phyloP scores from a whole-genome alignment of 2,113 vertebrate species.

The Lipophrys pholis region DNA sequence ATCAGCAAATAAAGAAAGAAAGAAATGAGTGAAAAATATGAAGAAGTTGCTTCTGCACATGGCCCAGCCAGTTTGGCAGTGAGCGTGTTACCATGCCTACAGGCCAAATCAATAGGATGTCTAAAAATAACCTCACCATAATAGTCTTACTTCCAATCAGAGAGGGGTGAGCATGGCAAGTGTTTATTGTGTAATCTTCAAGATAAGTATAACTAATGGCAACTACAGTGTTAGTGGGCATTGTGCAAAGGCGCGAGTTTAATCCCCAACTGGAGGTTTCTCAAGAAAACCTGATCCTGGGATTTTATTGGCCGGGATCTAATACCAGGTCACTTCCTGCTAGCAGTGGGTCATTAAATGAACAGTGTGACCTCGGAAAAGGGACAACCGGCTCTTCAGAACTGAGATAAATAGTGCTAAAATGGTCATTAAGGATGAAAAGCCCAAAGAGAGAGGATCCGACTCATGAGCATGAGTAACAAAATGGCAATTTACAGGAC shows the following conservation, averaged over 20 bases:
- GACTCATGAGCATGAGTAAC: constrained; percentile 38
- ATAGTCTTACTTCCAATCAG: constrained; percentile 66
- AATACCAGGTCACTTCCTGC: constrained; percentile 35
- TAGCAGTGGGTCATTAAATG: constrained; percentile 34
- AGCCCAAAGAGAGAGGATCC: constrained; percentile 14
- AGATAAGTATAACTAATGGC: constrained; percentile 28
- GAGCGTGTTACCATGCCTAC: constrained; percentile 70
- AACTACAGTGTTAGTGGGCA: constrained; percentile 6
- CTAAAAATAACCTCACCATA: constrained; percentile 75
- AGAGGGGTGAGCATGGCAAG: constrained; percentile 39
- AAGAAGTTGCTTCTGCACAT: constrained; percentile 32
- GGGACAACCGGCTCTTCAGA: constrained; percentile 1
- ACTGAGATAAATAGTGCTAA: constrained; percentile 16
- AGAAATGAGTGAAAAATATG: background rate
- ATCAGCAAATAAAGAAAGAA: background rate
- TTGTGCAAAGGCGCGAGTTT: constrained; percentile 54
- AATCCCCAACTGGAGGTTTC: constrained; percentile 59
- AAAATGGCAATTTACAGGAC: constrained; percentile 44
- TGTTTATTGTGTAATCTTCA: constrained; percentile 57
- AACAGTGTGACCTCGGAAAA: constrained; percentile 19
- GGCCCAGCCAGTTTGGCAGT: constrained; percentile 57
- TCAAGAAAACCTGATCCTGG: constrained; percentile 42
- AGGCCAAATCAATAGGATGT: constrained; percentile 72
- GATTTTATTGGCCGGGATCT: constrained; percentile 47
- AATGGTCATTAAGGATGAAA: constrained; percentile 33